Conservation (phyloP, 2,797 vertebrate genomes). For the Molossus alvarezi region DNA sequence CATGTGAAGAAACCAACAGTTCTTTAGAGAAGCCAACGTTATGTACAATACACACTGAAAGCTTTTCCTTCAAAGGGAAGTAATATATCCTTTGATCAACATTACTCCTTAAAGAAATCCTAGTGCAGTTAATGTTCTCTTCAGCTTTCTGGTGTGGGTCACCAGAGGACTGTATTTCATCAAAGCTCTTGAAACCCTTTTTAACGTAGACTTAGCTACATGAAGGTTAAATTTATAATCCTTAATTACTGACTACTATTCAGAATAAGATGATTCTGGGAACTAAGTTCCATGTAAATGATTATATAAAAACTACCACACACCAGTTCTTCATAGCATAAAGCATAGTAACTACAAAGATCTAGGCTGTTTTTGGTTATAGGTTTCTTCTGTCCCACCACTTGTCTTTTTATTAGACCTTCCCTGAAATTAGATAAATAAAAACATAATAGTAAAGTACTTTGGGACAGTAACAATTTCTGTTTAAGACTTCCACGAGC, state of each 20-base stretch:
- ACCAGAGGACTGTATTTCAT: conserved; percentile 84
- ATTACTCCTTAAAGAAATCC: conserved; percentile 81
- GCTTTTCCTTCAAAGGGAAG: conserved; percentile 77
- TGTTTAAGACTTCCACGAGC: conserved; percentile 92
- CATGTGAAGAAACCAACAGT: conserved; percentile 64
- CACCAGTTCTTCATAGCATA: conserved; percentile 84
- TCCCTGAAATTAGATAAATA: conserved; percentile 92
- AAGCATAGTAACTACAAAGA: conserved; percentile 86
- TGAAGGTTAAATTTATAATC: conserved; percentile 82
- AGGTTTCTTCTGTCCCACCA: conserved; percentile 82
- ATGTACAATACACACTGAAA: conserved; percentile 77
- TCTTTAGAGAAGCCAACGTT: conserved; percentile 82
- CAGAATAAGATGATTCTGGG: conserved; percentile 87
- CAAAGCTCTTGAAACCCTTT: conserved; percentile 87
- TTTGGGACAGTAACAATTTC: conserved; percentile 92
- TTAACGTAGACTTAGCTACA: conserved; percentile 78
- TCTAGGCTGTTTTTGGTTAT: conserved; percentile 85
- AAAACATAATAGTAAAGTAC: conserved; percentile 91
- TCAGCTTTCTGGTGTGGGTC: conserved; percentile 87
- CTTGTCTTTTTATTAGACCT: conserved; percentile 87
- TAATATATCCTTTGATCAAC: conserved; percentile 78
- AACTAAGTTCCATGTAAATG: conserved; percentile 88
- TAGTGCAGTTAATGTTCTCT: conserved; percentile 87
- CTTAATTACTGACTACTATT: conserved; percentile 85
- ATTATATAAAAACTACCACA: conserved; percentile 87